A percentile compares a stretch with the other conserved stretches of the same genome.
Conservation (phyloP, 1,140 invertebrate genomes). For the Drosophila nikananu region DNA sequence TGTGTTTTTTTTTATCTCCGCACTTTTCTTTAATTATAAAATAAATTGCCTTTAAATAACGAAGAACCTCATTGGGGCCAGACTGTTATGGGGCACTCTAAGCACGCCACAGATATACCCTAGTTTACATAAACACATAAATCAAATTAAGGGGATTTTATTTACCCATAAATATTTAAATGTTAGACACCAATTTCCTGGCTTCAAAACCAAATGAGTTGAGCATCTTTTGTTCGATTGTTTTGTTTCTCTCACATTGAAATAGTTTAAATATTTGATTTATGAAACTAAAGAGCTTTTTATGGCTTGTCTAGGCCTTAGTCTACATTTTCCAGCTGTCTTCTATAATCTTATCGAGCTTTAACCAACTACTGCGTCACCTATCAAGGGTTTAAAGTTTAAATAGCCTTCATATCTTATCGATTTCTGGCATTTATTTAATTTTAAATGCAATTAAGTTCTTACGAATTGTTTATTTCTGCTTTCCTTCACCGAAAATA, state of each 20-base stretch:
- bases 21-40: slow-evolving; percentile 53
- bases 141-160: slow-evolving; percentile 19
- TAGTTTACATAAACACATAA: slow-evolving; percentile 16
- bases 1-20: slow-evolving; percentile 21
- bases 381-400: background rate
- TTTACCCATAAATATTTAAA: slow-evolving; percentile 6
- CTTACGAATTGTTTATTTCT: too few relatives aligned
- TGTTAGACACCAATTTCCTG: background rate
- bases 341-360: slow-evolving; percentile 13
- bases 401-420: slow-evolving; percentile 3
- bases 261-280: background rate
- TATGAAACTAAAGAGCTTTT: background rate
- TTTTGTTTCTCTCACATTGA: background rate
- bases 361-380: background rate
- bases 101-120: slow-evolving; percentile 6
- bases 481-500: slow-evolving; percentile 1
- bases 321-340: background rate
- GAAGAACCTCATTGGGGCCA: slow-evolving; percentile 28
- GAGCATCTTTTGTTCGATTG: slow-evolving; percentile 1
- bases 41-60: slow-evolving; percentile 72
- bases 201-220: background rate
- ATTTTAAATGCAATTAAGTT: background rate
- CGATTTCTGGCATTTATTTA: background rate
- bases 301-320: slow-evolving; percentile 6
- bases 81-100: slow-evolving; percentile 2